These are phyloP conservation scores for Mactromeris polynyma DNA, from an alignment of 2,888 invertebrate genomes.

Conservation along the genomic window DNA sequence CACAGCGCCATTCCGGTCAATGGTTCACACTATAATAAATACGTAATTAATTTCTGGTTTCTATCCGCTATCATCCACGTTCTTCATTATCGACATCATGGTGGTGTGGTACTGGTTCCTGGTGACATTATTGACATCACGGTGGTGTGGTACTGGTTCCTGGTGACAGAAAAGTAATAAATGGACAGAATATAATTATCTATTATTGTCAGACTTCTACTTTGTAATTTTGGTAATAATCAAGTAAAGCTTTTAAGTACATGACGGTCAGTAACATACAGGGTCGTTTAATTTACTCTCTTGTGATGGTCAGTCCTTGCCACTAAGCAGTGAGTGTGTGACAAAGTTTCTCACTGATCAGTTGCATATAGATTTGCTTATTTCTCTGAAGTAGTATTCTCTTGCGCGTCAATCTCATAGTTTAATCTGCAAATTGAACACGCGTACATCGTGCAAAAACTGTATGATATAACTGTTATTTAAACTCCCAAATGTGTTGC, in stretches of 20 bases:
- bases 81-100: neutral
- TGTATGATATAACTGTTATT: too few relatives aligned
- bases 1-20: neutral
- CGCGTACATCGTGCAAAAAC: too few relatives aligned
- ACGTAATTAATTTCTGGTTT: conserved; percentile 6
- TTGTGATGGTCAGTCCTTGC: too few relatives aligned
- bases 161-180: neutral
- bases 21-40: neutral
- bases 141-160: neutral
- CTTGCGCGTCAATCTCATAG: too few relatives aligned
- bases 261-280: too few relatives aligned
- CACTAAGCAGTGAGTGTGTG: too few relatives aligned
- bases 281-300: too few relatives aligned
- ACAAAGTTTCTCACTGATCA: too few relatives aligned
- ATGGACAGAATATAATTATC: neutral
- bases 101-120: neutral
- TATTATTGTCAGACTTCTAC: neutral
- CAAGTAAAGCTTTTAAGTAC: neutral
- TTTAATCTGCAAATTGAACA: too few relatives aligned
- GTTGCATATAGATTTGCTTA: too few relatives aligned
- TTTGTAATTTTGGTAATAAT: neutral
- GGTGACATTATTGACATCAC: neutral
- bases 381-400: too few relatives aligned
- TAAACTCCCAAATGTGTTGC: too few relatives aligned
- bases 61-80: neutral